Base-by-base conservation (phyloP, 2,113 vertebrate genomes). In the Aegypius monachus region DNA sequence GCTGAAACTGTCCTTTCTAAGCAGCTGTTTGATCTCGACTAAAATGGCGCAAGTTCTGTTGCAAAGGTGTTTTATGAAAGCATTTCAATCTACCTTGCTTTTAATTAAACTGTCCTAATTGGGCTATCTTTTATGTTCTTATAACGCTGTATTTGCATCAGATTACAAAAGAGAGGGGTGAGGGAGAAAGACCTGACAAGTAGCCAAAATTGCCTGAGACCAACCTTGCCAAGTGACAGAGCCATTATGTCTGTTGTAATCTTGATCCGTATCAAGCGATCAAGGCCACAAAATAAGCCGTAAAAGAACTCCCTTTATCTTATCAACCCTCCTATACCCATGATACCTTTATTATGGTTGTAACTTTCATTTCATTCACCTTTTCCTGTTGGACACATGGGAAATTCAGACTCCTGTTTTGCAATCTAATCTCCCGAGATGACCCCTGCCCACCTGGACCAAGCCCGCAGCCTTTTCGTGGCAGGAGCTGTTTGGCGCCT, bases 251-350 rank as follows among this genome's bases (percentile, higher is more conserved):
- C 56, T 21, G 3, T 81, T 86, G 67, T 86, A 92, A 88, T 93
- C 65, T 91, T 88, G 52, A 87, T 81, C 81, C 43, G 8, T 63
- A 93, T 91, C 81, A 61, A 86, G 81, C 38, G 45, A 93, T 91
- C 91, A 80, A 70, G 87, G 63, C 42, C 45, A 61, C 87, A 84
- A 94, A 93, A 94, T 59, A 67, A 83, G 29, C 75, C 55, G 14
- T 68, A 61, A 90, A 86, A 95, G 25, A 95, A n/a, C 47, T 67
- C 38, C 19, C 43, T 59, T 90, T 95, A 91, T 79, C 91, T 97
- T 95, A 96, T 95, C 95, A 90, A 48, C 62, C 7, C 42, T 87
- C 16, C 77, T 52, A 13, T 65, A 63, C 11, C 50, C 75, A 59
- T 87, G 61, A 89, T 74, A 78, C 77, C 72, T 96, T 97, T 93